These are phyloP conservation scores for Amblyraja radiata DNA, from an alignment of 2,797 vertebrate genomes.

Conservation along the genomic window DNA sequence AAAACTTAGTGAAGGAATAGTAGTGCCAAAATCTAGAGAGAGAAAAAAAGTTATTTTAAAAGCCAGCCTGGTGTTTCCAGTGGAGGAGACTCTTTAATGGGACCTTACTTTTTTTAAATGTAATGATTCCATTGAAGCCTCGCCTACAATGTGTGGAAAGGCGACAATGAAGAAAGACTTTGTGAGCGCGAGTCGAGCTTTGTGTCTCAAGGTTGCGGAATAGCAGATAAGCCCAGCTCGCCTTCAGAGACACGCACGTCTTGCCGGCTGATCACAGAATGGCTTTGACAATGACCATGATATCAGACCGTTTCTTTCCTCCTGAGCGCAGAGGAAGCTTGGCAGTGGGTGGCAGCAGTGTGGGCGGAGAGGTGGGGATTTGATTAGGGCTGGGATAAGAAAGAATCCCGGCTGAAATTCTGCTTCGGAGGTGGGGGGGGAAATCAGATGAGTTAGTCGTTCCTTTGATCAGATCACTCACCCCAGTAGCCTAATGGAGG, in stretches of 20 bases:
- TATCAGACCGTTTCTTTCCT: background rate
- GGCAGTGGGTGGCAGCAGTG: constrained; percentile 28
- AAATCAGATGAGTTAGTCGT: constrained; percentile 31
- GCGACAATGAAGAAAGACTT: background rate
- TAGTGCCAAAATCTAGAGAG: background rate
- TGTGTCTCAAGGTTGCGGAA: background rate
- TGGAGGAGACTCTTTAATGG: background rate
- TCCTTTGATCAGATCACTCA: constrained; percentile 24
- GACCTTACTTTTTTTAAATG: background rate
- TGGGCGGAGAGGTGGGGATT: constrained; percentile 4
- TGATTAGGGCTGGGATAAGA: background rate
- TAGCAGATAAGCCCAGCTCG: background rate
- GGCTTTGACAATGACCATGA: constrained; percentile 32
- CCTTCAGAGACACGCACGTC: background rate
- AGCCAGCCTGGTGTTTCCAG: background rate
- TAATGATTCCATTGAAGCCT: background rate
- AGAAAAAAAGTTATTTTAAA: background rate
- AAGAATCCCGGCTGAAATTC: background rate
- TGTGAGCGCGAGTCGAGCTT: background rate
- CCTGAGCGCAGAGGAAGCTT: constrained; percentile 21
- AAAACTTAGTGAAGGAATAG: background rate
- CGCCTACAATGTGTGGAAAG: background rate
- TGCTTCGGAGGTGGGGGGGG: background rate
- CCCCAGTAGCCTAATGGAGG: constrained; percentile 23
- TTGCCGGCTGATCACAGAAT: constrained; percentile 24